Evolutionary conservation across 37 sponge, comb jelly and placozoan genomes (phyloP).

Genomic region (Beroe forskalii): DNA sequence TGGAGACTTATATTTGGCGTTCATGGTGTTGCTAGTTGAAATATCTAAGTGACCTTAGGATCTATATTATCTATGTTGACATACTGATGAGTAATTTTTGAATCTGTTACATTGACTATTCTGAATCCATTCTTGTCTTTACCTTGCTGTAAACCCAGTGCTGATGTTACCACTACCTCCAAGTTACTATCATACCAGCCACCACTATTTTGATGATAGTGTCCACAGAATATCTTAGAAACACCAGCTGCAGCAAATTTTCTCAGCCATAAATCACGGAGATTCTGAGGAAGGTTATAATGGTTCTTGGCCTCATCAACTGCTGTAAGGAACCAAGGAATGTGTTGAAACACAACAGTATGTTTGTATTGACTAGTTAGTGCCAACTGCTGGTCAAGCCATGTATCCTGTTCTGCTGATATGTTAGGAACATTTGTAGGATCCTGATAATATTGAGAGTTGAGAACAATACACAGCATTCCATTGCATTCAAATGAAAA

Average conservation of each 20-base stretch:
- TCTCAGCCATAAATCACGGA: not conserved
- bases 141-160: constrained; percentile 38
- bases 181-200: constrained; percentile 3
- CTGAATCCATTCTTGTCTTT: constrained; percentile 48
- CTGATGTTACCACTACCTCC: constrained; percentile 40
- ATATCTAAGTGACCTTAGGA: no score
- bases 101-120: constrained; percentile 21
- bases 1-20: no score
- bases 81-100: constrained; percentile 32
- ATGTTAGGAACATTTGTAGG: not conserved
- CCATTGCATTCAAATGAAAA: constrained; percentile 44
- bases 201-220: constrained; percentile 51
- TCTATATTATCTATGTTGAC: constrained; percentile 19
- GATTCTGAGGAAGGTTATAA: not conserved
- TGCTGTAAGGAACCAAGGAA: constrained; percentile 39
- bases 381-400: constrained; percentile 53
- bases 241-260: constrained; percentile 15
- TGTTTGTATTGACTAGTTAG: constrained; percentile 21
- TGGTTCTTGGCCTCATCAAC: constrained; percentile 20
- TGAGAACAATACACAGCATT: constrained; percentile 39
- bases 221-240: constrained; percentile 57
- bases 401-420: constrained; percentile 27
- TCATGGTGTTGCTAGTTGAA: no score
- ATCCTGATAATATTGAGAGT: constrained; percentile 61
- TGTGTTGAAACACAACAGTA: constrained; percentile 58